Base-by-base conservation (phyloP, 2,888 invertebrate species). In the Macaria notata region DNA sequence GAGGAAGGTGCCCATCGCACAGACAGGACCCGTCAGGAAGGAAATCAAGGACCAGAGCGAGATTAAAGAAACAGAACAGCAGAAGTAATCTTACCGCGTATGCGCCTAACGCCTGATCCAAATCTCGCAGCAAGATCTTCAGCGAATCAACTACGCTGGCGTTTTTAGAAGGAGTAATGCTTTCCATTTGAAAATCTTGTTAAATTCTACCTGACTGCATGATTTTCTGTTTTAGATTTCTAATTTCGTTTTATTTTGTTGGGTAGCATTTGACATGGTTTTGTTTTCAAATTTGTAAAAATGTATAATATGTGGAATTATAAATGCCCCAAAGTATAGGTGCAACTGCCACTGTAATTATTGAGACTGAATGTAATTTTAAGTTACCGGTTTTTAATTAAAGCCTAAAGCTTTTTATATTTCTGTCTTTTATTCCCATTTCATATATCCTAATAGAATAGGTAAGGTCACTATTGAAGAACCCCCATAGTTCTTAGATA, bases 1-100 rank as follows among this genome's bases (percentile, higher is more conserved):
- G 66, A 86, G 94, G 4, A 75, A 83, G 19, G 84, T 94, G 1
- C 92, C 93, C 44, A 93, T 94, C 61, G 82, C 93, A 31, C 93
- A 93, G 61, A 94, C 94, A 9, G 94, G 93, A 0, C 93, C 93
- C 0, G 92, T 93, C 0, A 90, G 92, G 62, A 87, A 92, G 66
- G 91, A 90, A 64, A 75, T 92, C 0, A 92, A 92, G 67, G 87
- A 89, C 2, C 88, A 93, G 63, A 81, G 88, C 4, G 83, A 85
- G 42, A 85, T 86, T 7, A 86, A 87, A 46, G 78, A 79, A 61
- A 73, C 72, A 46, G 62, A 9, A 8, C 31, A 67, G 53, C 51
- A 57, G 55, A 53, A 50, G 33, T 31, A 49, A 43, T 19, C 19
- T 19, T 2, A 19, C 2, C 19, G 2, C 19, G 19, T 19, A 19